Conservation (phyloP, 2,888 invertebrate genomes). For the Phorcus lineatus region DNA sequence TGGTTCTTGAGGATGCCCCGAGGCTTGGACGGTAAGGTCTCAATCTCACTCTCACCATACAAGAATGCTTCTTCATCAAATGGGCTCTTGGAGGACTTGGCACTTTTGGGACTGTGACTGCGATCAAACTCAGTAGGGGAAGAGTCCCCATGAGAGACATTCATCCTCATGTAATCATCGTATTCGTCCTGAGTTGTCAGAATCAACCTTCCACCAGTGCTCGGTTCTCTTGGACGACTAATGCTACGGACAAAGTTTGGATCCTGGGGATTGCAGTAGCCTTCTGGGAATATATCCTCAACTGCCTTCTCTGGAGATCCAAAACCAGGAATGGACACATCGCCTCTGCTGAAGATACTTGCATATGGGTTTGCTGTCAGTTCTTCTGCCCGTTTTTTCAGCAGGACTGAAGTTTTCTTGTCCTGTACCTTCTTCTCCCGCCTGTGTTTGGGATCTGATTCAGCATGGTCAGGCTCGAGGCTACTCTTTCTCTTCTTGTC, state of each 20-base stretch:
- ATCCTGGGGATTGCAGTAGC: constrained; percentile 14
- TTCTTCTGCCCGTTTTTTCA: too few relatives aligned
- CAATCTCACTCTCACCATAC: constrained; percentile 24
- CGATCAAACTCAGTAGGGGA: background rate
- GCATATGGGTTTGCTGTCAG: background rate
- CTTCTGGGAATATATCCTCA: background rate
- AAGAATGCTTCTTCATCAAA: constrained; percentile 27
- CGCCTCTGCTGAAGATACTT: background rate
- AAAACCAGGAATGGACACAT: background rate
- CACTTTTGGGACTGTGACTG: constrained; percentile 11
- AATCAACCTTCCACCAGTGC: background rate
- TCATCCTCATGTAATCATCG: background rate
- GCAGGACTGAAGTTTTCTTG: background rate
- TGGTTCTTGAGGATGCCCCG: background rate
- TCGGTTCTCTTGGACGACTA: background rate
- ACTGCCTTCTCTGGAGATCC: background rate
- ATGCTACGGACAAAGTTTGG: background rate
- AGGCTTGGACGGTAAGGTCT: background rate
- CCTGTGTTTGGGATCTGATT: background rate
- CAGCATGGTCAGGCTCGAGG: background rate
- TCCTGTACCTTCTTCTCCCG: background rate
- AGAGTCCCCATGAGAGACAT: background rate
- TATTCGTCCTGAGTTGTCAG: background rate
- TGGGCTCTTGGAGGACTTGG: constrained; percentile 14
- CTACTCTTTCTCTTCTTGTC: background rate